Evolutionary conservation across 2,113 vertebrate genomes (phyloP), one percentile per base, ranked within the genome.

Genomic region (Acrocephalus arundinaceus): DNA sequence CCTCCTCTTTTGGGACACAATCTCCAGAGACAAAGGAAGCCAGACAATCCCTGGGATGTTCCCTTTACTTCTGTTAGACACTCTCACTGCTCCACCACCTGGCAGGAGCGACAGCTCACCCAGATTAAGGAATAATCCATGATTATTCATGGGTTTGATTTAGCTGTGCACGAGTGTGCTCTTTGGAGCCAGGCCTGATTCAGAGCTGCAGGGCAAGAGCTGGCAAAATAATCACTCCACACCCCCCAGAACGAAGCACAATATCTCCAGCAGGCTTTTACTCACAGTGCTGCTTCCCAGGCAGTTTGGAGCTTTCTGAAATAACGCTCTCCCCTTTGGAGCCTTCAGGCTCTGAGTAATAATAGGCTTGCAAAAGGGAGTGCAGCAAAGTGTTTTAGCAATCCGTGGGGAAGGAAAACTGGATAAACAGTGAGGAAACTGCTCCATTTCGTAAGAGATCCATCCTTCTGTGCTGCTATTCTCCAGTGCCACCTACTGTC

Each of bases 401-500:
- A 80, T 91, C 24, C 17, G 5, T 37, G 55, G 62, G 80, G 87
- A 59, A 45, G 85, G 48, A 89, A 90, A 89, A 66, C 48, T 41
- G 66, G 31, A 66, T 90, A 17, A 90, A 39, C 39, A 83, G 33
- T 9, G 55, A 84, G 54, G 23, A 75, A 55, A 37, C 6, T 3
- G 45, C 33, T 92, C 52, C 30, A 23, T 85, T 90, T 72, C 31
- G 0, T 25, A 43, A 41, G 10, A 58, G 52, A 52, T 5, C 18
- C 65, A 41, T 52, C 11, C 12, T 6, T 6, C 18, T 24, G 41
- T 78, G 92, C 39, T 52, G 5, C 85, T 97, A 57, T 96, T 97
- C 96, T 95, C 94, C 90, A 97, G 93, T 74, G 92, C 97, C 98
- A 98, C 59, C 98, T 98, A 93, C 97, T 95, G 98, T 54, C 93